phyloP scores from a whole-genome alignment of 2,888 invertebrate genomes.

The Rhyacophila evoluta region DNA sequence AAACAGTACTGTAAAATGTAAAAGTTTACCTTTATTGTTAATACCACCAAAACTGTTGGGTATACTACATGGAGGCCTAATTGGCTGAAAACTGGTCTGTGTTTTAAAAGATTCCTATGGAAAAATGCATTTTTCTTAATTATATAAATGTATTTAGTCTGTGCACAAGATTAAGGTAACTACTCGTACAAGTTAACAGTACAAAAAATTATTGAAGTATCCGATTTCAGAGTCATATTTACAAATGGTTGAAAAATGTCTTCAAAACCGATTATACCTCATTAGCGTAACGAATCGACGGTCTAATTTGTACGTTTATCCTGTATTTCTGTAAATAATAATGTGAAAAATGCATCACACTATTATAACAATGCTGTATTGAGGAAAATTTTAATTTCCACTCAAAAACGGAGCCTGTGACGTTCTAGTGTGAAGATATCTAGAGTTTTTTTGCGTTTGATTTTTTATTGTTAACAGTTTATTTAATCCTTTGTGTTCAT shows the following conservation, averaged over 20 bases:
- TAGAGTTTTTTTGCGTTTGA: too few relatives aligned
- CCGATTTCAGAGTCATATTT: not conserved
- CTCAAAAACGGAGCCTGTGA: too few relatives aligned
- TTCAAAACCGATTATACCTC: conserved; percentile 49
- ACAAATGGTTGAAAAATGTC: conserved; percentile 28
- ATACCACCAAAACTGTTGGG: not conserved
- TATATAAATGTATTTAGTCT: conserved; percentile 13
- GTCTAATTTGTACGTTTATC: not conserved
- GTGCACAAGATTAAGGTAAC: conserved; percentile 40
- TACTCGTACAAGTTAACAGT: conserved; percentile 40
- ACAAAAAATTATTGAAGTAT: conserved; percentile 33
- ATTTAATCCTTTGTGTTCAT: too few relatives aligned
- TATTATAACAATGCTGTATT: not conserved
- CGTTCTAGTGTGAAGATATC: too few relatives aligned
- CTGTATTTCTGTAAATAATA: not conserved
- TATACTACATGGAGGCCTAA: not conserved
- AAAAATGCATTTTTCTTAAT: not conserved
- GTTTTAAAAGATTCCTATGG: not conserved
- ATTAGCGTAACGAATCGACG: conserved; percentile 30
- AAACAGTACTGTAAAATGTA: not conserved
- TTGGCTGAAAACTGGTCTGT: not conserved
- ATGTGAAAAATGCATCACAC: not conserved
- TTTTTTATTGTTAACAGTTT: too few relatives aligned
- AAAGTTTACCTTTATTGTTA: not conserved
- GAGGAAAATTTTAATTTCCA: too few relatives aligned